Conservation (phyloP, 2,113 vertebrate species). For the Mohoua ochrocephala region DNA sequence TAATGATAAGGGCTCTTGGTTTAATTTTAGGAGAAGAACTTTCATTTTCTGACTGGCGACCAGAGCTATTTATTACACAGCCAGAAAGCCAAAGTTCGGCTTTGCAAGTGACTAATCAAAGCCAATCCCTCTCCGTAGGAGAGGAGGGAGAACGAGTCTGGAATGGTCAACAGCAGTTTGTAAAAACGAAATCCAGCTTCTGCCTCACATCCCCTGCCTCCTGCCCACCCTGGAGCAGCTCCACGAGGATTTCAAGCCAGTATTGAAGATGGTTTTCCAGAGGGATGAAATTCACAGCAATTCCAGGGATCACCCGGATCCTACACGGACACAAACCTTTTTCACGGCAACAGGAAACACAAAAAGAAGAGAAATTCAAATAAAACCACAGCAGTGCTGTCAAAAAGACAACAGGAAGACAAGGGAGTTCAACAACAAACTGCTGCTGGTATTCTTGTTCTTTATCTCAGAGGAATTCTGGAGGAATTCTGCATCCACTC, state of each 20-base stretch:
- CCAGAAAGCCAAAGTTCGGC: neutral
- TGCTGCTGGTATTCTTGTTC: neutral
- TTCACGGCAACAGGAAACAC: slow-evolving; percentile 49
- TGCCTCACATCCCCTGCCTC: neutral
- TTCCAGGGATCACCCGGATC: neutral
- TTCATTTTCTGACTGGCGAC: slow-evolving; percentile 2
- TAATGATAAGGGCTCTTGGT: neutral
- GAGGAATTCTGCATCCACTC: neutral
- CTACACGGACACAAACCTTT: neutral
- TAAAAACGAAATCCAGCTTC: neutral
- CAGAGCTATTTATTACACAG: neutral
- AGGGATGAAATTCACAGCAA: neutral
- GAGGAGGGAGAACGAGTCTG: neutral
- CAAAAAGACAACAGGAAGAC: slow-evolving; percentile 3
- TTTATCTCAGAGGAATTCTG: neutral
- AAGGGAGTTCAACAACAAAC: neutral
- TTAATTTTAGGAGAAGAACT: neutral
- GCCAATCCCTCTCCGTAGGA: neutral
- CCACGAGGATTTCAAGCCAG: neutral
- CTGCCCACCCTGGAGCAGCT: neutral
- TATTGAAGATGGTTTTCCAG: neutral
- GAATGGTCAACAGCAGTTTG: neutral
- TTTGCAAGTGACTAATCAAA: neutral
- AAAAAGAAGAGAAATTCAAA: slow-evolving; percentile 28
- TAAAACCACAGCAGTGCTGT: slow-evolving; percentile 25